Conservation (phyloP, 2,888 invertebrate genomes). For the Elegia similella region DNA sequence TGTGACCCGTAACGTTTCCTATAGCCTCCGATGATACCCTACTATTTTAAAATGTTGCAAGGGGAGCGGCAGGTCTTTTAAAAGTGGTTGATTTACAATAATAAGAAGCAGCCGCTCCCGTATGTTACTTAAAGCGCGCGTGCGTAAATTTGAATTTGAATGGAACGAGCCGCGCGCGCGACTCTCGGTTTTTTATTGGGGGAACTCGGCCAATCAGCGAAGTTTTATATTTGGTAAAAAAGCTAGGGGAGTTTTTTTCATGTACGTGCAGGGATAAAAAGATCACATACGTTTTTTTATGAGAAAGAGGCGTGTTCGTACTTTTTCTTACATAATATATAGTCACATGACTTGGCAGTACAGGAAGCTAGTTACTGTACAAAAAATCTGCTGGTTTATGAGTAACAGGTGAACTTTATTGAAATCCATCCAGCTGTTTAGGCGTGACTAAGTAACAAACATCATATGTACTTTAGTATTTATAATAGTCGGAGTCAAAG, state of each 20-base stretch:
- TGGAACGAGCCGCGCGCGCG: conserved; percentile 65
- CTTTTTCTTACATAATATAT: background rate
- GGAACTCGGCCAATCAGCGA: conserved; percentile 59
- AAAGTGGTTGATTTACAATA: conserved; percentile 61
- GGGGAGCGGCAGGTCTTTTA: conserved; percentile 40
- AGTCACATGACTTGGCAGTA: too few relatives aligned
- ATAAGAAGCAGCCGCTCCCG: conserved; percentile 68
- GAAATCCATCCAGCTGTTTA: too few relatives aligned
- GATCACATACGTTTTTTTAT: conserved; percentile 40
- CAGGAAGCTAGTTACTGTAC: too few relatives aligned
- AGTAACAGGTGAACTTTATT: too few relatives aligned
- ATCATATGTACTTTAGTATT: too few relatives aligned
- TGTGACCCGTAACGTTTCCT: conserved; percentile 29
- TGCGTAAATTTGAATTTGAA: conserved; percentile 65
- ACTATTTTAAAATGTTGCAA: conserved; percentile 9
- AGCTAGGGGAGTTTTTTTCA: conserved; percentile 67
- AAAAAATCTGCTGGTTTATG: too few relatives aligned
- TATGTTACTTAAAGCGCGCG: conserved; percentile 64
- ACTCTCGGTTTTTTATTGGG: conserved; percentile 74
- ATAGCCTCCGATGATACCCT: conserved; percentile 14
- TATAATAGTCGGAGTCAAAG: too few relatives aligned
- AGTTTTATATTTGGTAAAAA: conserved; percentile 58
- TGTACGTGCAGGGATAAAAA: conserved; percentile 28
- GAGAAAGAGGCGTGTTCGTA: conserved; percentile 44
- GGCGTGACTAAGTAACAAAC: too few relatives aligned